These are phyloP conservation scores for Drosophila dives DNA, from an alignment of 2,888 invertebrate genomes.

Conservation along the genomic window DNA sequence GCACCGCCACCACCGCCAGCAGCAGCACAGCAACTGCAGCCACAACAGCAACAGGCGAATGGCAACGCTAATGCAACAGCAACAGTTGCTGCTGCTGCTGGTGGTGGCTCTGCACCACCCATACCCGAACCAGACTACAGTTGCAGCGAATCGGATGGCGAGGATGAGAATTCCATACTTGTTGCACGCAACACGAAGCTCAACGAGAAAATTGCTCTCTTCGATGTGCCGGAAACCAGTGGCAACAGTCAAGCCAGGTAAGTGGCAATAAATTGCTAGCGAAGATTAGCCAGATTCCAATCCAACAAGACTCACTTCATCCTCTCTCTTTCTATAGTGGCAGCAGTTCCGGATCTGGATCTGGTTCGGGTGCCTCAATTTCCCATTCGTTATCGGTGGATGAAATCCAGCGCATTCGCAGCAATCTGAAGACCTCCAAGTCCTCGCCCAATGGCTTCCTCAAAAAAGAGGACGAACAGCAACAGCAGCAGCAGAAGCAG, in stretches of 20 bases:
- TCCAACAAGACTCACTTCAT: not conserved
- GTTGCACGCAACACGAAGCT: conserved; percentile 85
- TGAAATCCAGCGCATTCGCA: conserved; percentile 94
- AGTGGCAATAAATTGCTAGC: conserved; percentile 17
- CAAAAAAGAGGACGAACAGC: conserved; percentile 84
- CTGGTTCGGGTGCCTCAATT: conserved; percentile 89
- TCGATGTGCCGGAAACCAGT: conserved; percentile 88
- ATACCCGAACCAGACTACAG: conserved; percentile 97
- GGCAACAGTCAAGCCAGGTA: conserved; percentile 91
- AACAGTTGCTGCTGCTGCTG: conserved; percentile 60
- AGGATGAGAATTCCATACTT: conserved; percentile 86
- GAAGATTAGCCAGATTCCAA: not conserved
- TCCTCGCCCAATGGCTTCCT: conserved; percentile 94
- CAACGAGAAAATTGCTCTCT: conserved; percentile 86
- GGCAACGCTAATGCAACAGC: conserved; percentile 12
- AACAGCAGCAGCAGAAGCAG: conserved; percentile 31
- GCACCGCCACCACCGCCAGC: conserved; percentile 79
- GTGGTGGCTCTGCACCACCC: conserved; percentile 87
- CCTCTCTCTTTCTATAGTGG: conserved; percentile 85
- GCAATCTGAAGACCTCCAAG: conserved; percentile 93
- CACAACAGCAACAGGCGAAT: conserved; percentile 61
- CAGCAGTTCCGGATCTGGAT: conserved; percentile 86
- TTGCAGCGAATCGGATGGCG: conserved; percentile 93
- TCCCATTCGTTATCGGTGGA: conserved; percentile 95
- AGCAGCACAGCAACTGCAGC: conserved; percentile 76